Percentiles rank a stretch among this genome's conserved stretches.
Conservation (phyloP, 2,888 invertebrate species). For the Dione vanillae region DNA sequence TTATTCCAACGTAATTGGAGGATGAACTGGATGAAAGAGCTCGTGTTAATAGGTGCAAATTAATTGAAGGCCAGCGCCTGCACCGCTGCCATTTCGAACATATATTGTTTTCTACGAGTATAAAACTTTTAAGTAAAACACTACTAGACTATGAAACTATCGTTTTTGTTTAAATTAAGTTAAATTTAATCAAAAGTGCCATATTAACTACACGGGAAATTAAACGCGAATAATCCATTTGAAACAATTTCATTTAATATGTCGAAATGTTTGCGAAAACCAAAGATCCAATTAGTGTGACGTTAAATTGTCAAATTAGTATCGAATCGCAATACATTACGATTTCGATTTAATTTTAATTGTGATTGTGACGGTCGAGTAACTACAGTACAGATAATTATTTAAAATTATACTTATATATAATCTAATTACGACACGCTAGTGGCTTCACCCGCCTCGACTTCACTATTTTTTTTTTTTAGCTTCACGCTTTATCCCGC, state of each 20-base stretch:
- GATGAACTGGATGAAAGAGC: not conserved
- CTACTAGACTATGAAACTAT: no score
- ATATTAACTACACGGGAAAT: no score
- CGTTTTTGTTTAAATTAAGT: no score
- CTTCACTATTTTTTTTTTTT: no score
- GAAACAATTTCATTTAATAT: no score
- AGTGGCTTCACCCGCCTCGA: no score
- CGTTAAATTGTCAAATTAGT: conserved; percentile 2
- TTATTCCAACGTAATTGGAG: conserved; percentile 10
- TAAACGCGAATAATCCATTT: no score
- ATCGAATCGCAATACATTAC: not conserved
- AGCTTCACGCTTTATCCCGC: no score
- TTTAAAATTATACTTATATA: not conserved
- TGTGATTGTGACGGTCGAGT: not conserved
- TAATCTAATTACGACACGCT: no score
- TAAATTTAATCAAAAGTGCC: no score
- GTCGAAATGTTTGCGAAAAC: no score
- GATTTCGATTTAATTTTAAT: not conserved
- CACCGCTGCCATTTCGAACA: not conserved
- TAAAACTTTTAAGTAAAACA: no score
- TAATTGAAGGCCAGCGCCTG: not conserved
- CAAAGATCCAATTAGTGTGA: not conserved
- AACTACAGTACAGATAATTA: not conserved
- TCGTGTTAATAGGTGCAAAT: not conserved
- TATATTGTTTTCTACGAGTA: not conserved